These are phyloP conservation scores for Eubasilissa splendida DNA, from an alignment of 2,888 invertebrate species.

Conservation along the genomic window DNA sequence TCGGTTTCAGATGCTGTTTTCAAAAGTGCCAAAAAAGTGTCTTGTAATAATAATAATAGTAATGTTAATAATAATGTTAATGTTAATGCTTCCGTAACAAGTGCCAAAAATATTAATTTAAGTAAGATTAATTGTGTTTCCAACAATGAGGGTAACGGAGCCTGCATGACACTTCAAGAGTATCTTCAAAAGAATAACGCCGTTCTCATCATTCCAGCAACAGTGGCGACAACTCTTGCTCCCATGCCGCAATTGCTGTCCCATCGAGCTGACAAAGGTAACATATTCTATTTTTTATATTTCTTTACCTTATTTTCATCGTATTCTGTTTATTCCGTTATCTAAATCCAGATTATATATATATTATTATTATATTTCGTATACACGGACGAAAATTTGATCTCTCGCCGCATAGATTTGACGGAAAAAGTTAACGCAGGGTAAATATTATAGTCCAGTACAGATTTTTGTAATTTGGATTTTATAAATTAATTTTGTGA, in stretches of 20 bases:
- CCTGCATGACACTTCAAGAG: conserved; percentile 47
- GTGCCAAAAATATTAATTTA: conserved; percentile 52
- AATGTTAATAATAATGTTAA: background rate
- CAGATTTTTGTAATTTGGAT: too few relatives aligned
- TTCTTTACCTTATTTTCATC: too few relatives aligned
- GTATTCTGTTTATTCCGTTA: too few relatives aligned
- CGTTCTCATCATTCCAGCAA: conserved; percentile 45
- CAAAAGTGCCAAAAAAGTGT: conserved; percentile 53
- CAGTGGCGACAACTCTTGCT: conserved; percentile 8
- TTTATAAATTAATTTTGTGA: too few relatives aligned
- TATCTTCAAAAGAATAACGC: conserved; percentile 52
- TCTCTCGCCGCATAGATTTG: too few relatives aligned
- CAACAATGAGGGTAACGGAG: conserved; percentile 9
- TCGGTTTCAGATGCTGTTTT: conserved; percentile 4
- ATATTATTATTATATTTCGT: too few relatives aligned
- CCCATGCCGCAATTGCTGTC: conserved; percentile 23
- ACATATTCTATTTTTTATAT: background rate
- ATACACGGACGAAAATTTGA: too few relatives aligned
- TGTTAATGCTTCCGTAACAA: conserved; percentile 38
- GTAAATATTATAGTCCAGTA: too few relatives aligned
- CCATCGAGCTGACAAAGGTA: conserved; percentile 31
- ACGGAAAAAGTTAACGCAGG: too few relatives aligned
- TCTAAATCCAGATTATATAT: too few relatives aligned
- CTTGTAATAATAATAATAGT: conserved; percentile 38
- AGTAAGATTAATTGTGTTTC: conserved; percentile 42